Evolutionary conservation across 2,888 invertebrate genomes (phyloP), one percentile per base, ranked within the genome.

Genomic region (Stenodera caucasica): DNA sequence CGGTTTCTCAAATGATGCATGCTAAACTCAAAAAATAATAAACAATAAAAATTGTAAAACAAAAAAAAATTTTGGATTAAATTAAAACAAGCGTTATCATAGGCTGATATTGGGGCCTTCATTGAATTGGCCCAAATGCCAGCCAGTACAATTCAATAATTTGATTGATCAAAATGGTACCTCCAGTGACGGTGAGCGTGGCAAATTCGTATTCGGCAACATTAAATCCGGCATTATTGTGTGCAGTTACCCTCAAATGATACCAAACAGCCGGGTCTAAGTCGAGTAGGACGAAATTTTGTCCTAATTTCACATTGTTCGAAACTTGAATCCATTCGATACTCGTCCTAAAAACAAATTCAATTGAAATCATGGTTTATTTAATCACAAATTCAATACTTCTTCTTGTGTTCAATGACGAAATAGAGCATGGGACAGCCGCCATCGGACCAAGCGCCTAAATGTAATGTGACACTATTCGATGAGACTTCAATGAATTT

Each of bases 151-250:
- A n/a, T n/a, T n/a, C n/a, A n/a, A n/a, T n/a, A n/a, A n/a, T n/a
- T n/a, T n/a, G n/a, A n/a, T n/a, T n/a, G n/a, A n/a, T 29, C 8
- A 29, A 32, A 69, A 72, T 81, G 85, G 83, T 86, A 96, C 96
- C 95, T 86, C 97, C 97, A 69, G 94, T 92, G 68, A 92, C 88
- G 30, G 96, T 96, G 32, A 96, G 85, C 2, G 98, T 98, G 15
- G 96, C 95, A 81, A 97, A 96, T 83, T 95, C 94, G 77, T 96
- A 95, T 82, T 95, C 93, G 60, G 95, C 96, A 54, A 96, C 95
- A 40, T 94, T 93, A 74, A 95, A 95, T 54, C 97, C 98, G 63
- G 97, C 97, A 73, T 96, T 96, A 81, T 96, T 97, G 81, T 96
- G 93, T 4, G 94, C 93, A 2, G 94, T 95, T 40, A 96, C 94